A percentile compares a stretch with the other conserved stretches of the same genome.
These are phyloP conservation scores for Tragopan temminckii DNA, from an alignment of 2,797 vertebrate genomes.

Conservation along the genomic window DNA sequence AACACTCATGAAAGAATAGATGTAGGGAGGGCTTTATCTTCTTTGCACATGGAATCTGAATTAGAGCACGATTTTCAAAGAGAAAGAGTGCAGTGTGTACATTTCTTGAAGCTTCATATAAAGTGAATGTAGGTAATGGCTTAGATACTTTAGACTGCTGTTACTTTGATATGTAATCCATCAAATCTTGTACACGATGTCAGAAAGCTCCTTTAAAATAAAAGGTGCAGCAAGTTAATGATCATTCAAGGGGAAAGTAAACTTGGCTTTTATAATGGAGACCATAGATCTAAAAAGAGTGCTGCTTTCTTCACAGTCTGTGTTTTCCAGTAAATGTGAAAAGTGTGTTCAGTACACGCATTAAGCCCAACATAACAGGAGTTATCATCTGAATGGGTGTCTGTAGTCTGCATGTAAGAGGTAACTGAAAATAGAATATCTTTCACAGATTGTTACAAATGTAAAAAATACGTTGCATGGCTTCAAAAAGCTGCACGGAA, in stretches of 20 bases:
- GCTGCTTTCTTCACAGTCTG: neutral
- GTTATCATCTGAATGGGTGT: neutral
- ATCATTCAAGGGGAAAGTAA: neutral
- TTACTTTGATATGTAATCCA: rapidly evolving
- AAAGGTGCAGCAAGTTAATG: neutral
- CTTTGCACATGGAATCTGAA: neutral
- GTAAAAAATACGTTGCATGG: conserved; percentile 94
- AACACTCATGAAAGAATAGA: neutral
- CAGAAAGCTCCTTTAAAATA: neutral
- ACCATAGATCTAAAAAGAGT: neutral
- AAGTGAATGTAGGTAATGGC: neutral
- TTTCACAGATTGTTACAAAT: conserved; percentile 90
- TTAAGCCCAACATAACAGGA: neutral
- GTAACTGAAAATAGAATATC: neutral
- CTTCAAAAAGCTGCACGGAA: conserved; percentile 94
- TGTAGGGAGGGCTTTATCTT: neutral
- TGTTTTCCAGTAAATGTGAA: neutral
- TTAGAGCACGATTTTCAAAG: neutral
- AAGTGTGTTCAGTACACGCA: rapidly evolving
- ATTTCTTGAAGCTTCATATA: neutral
- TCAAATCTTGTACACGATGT: neutral
- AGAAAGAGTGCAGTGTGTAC: neutral
- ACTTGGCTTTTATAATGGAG: neutral
- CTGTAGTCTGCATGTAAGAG: neutral
- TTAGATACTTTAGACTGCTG: neutral